Conservation (phyloP, 2,888 invertebrate genomes). For the Diarsia rubi region DNA sequence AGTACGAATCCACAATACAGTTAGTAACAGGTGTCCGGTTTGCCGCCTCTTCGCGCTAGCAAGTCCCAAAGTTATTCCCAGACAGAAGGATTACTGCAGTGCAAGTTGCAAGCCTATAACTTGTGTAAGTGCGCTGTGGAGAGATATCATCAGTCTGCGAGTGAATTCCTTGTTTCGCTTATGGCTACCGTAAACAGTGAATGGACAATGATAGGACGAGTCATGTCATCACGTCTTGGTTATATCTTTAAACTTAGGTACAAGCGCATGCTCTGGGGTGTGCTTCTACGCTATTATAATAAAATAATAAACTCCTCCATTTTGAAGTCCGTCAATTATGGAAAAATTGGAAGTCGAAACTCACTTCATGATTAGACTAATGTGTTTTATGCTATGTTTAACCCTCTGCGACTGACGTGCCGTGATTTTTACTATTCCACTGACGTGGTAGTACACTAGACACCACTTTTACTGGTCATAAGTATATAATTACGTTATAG, state of each 20-base stretch:
- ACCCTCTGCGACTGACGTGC: too few relatives aligned
- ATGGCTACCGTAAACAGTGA: slow-evolving; percentile 19
- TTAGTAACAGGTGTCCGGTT: slow-evolving; percentile 9
- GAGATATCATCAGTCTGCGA: slow-evolving; percentile 22
- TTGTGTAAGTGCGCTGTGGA: slow-evolving; percentile 21
- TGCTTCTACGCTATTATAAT: too few relatives aligned
- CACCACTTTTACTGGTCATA: too few relatives aligned
- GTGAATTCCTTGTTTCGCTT: slow-evolving; percentile 19
- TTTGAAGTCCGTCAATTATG: too few relatives aligned
- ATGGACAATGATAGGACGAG: neutral
- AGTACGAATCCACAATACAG: neutral
- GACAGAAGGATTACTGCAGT: slow-evolving; percentile 18
- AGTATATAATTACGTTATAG: too few relatives aligned
- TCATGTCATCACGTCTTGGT: neutral
- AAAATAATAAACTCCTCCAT: too few relatives aligned
- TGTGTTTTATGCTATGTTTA: too few relatives aligned
- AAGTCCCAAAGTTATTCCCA: slow-evolving; percentile 36
- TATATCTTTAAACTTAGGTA: slow-evolving; percentile 14
- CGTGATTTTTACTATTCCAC: too few relatives aligned
- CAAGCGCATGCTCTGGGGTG: too few relatives aligned
- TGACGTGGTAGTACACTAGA: too few relatives aligned
- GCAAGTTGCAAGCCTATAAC: slow-evolving; percentile 34
- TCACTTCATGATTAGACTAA: too few relatives aligned
- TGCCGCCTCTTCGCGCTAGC: neutral
- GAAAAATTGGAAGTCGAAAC: too few relatives aligned